Evolutionary conservation across 2,888 invertebrate genomes (phyloP).

Genomic region (Diarsia mendica): DNA sequence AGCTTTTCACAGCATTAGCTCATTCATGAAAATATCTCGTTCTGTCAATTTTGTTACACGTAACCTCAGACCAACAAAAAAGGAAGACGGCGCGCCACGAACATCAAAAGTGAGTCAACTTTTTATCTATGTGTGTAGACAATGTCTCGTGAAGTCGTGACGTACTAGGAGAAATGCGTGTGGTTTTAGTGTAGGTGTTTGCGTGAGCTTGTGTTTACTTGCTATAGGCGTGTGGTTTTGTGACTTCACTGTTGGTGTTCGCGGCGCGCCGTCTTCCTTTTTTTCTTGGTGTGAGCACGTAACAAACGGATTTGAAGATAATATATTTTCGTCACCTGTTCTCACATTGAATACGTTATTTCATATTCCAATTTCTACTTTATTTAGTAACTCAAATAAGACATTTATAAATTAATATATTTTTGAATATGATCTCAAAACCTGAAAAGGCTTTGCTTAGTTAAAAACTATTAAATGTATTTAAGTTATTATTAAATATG

Average conservation of each 20-base stretch:
- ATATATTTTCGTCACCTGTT: slow-evolving; percentile 13
- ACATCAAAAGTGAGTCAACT: too few species aligned
- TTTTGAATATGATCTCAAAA: not conserved
- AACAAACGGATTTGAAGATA: slow-evolving; percentile 12
- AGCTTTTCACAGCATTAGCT: not conserved
- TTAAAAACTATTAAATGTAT: not conserved
- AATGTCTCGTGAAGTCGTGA: too few species aligned
- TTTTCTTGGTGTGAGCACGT: too few species aligned
- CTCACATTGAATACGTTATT: not conserved
- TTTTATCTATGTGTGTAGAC: too few species aligned
- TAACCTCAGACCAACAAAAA: too few species aligned
- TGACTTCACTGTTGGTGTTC: too few species aligned
- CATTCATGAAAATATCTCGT: slow-evolving; percentile 3
- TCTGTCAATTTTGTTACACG: slow-evolving; percentile 19
- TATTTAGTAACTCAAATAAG: not conserved
- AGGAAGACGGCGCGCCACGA: too few species aligned
- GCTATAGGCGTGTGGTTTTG: too few species aligned
- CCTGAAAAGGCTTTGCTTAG: not conserved
- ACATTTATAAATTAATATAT: not conserved
- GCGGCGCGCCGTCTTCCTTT: too few species aligned
- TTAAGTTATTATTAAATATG: not conserved
- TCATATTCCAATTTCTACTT: not conserved
- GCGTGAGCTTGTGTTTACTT: too few species aligned
- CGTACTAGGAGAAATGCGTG: too few species aligned
- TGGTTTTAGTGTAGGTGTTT: too few species aligned